Percentiles rank a stretch among this genome's conserved stretches.
Evolutionary conservation across 92 coral and sea anemone genomes (phyloP).

Genomic region (Umimayanthus chanpuru): DNA sequence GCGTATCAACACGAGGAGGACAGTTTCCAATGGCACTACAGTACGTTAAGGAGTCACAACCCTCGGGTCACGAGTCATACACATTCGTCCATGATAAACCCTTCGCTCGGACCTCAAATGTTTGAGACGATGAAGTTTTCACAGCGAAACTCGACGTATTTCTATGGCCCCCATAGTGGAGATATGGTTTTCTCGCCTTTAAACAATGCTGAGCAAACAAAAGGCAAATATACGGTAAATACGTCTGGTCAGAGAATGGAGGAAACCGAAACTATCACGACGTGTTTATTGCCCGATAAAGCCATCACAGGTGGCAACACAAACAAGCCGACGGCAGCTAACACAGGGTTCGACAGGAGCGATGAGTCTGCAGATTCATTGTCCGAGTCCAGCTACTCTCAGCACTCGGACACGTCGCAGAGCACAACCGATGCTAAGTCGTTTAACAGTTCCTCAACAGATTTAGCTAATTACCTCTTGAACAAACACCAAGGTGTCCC

Average conservation of each 20-base stretch:
- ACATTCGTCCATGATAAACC: constrained; percentile 5
- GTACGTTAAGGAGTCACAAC: neutral
- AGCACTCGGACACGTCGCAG: constrained; percentile 59
- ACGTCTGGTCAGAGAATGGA: constrained; percentile 26
- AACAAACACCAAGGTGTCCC: constrained; percentile 60
- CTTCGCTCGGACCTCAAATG: constrained; percentile 4
- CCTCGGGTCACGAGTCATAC: neutral
- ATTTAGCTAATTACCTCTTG: constrained; percentile 71
- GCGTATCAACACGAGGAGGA: neutral
- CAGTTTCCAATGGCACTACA: neutral
- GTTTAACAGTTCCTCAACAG: constrained; percentile 76
- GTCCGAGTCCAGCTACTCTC: constrained; percentile 81
- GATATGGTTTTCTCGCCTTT: constrained; percentile 46
- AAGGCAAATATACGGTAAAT: constrained; percentile 30
- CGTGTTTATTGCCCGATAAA: constrained; percentile 3
- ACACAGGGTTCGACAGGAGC: neutral
- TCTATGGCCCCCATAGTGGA: neutral
- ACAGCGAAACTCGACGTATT: constrained; percentile 24
- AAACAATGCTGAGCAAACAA: constrained; percentile 43
- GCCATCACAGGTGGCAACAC: neutral
- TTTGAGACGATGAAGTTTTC: constrained; percentile 4
- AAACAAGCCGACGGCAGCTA: neutral
- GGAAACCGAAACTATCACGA: constrained; percentile 23
- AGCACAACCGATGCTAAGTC: constrained; percentile 61
- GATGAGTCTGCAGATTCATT: constrained; percentile 55